Percentiles rank a stretch among this genome's conserved stretches.
phyloP scores from a whole-genome alignment of 2,888 invertebrate species.

The Chymomyza procnemis region DNA sequence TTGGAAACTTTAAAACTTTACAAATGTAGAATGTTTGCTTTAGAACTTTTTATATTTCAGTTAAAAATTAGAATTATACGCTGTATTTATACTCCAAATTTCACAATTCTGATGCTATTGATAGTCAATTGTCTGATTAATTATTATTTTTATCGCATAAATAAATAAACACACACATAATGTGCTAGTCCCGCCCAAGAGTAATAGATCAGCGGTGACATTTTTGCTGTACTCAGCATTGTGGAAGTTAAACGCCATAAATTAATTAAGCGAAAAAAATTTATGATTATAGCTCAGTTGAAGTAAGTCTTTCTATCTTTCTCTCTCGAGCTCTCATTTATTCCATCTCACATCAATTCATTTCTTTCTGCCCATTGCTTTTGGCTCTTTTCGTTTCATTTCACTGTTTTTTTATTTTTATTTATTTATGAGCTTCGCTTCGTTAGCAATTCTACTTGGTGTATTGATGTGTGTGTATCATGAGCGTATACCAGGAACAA shows the following conservation, averaged over 20 bases:
- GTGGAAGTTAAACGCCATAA: constrained; percentile 33
- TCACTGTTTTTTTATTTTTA: constrained; percentile 30
- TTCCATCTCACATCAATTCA: not conserved
- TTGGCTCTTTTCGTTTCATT: constrained; percentile 8
- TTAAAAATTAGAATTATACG: no score
- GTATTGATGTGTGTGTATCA: not conserved
- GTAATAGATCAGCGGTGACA: constrained; percentile 8
- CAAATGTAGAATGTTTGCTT: no score
- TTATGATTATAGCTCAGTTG: constrained; percentile 53
- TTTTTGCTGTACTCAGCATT: constrained; percentile 8
- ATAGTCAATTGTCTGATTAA: not conserved
- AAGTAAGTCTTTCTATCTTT: not conserved
- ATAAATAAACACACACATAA: not conserved
- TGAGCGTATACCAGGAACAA: not conserved
- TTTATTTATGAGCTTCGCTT: constrained; percentile 38
- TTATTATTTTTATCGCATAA: not conserved
- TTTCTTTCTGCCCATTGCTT: constrained; percentile 8
- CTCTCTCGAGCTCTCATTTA: no score
- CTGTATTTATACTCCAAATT: no score
- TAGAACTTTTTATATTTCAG: no score
- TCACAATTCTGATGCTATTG: no score
- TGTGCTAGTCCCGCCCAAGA: not conserved
- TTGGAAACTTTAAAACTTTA: not conserved
- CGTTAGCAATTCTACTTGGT: constrained; percentile 2
- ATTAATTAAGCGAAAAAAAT: constrained; percentile 63